Conservation (phyloP, 2,113 vertebrate genomes). For the Choloepus hoffmanni region DNA sequence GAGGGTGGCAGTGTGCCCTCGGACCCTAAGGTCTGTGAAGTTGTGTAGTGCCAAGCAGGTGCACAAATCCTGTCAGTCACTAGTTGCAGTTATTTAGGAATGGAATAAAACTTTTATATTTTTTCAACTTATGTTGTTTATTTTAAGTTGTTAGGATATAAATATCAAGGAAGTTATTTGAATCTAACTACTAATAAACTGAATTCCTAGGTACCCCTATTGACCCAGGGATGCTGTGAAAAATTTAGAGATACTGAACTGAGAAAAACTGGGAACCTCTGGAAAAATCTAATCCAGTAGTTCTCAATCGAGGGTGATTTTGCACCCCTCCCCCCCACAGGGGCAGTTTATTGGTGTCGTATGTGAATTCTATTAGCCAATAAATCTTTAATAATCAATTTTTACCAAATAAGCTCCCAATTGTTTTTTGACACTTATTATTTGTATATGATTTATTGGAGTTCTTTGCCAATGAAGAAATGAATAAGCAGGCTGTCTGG, state of each 20-base stretch:
- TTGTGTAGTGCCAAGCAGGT: accelerated
- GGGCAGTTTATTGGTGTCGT: not conserved
- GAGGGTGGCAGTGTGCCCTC: accelerated
- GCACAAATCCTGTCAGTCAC: accelerated
- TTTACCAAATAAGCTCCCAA: accelerated
- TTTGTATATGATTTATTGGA: not conserved
- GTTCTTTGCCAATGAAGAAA: not conserved
- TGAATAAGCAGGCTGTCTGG: not conserved
- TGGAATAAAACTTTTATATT: not conserved
- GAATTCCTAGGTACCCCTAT: not conserved
- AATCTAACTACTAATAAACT: too few relatives aligned
- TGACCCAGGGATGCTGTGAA: not conserved
- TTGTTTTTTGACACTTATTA: too few relatives aligned
- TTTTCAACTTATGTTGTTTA: not conserved
- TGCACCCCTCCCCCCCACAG: accelerated
- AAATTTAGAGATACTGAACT: not conserved
- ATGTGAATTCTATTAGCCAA: not conserved
- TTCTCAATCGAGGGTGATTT: accelerated
- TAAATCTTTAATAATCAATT: accelerated
- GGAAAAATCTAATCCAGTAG: accelerated
- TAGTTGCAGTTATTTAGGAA: not conserved
- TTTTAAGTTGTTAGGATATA: not conserved
- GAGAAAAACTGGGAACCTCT: not conserved
- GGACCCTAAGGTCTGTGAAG: accelerated
- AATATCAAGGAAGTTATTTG: too few relatives aligned